phyloP scores from a whole-genome alignment of 2,888 invertebrate genomes.

The Pteria penguin region DNA sequence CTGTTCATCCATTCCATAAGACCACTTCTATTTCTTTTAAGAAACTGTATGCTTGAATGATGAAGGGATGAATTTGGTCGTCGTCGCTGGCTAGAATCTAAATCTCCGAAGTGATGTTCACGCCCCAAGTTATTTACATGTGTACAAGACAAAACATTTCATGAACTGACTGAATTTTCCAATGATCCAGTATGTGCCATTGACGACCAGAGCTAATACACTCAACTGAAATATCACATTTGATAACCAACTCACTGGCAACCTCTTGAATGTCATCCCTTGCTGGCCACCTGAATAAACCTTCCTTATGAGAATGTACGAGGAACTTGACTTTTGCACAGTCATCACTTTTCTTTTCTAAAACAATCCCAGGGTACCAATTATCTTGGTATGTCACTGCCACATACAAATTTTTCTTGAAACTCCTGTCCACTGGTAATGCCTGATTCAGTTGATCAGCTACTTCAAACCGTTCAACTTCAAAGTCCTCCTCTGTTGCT shows the following conservation, averaged over 20 bases:
- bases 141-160: too few relatives aligned
- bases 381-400: constrained; percentile 30
- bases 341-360: neutral
- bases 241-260: constrained; percentile 3
- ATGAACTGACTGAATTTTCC: too few relatives aligned
- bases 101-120: constrained; percentile 59
- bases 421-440: neutral
- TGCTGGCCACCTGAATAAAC: constrained; percentile 23
- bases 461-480: neutral
- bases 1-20: constrained; percentile 43
- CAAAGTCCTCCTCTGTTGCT: neutral
- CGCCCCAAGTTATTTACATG: constrained; percentile 50
- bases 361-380: constrained; percentile 26
- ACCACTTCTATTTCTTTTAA: constrained; percentile 45
- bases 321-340: constrained; percentile 14
- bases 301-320: neutral
- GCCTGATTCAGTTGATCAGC: neutral
- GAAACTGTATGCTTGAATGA: constrained; percentile 49
- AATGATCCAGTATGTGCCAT: too few relatives aligned
- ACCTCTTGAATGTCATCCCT: constrained; percentile 9
- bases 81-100: constrained; percentile 47
- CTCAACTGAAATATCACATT: constrained; percentile 1
- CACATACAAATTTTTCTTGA: constrained; percentile 14
- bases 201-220: constrained; percentile 28
- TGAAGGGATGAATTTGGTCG: constrained; percentile 49